Conservation (phyloP, 1,140 invertebrate genomes). For the Drosophila dunni region DNA sequence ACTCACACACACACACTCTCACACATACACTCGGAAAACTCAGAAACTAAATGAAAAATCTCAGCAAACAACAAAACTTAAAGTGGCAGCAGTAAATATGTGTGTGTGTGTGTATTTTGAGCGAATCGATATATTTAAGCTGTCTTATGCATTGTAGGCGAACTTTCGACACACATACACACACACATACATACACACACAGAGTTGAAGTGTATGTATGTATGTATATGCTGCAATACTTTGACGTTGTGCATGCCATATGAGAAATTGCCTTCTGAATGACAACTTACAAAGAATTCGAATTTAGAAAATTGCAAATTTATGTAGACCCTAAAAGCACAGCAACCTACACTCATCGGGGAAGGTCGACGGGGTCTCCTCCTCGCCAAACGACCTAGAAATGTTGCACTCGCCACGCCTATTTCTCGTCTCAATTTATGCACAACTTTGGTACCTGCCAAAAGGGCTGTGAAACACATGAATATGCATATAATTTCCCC, state of each 20-base stretch:
- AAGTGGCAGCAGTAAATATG: constrained; percentile 61
- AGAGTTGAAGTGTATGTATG: background rate
- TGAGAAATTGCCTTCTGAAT: constrained; percentile 72
- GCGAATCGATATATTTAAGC: constrained; percentile 77
- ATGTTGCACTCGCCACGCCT: constrained; percentile 36
- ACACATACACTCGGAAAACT: background rate
- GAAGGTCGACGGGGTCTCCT: background rate
- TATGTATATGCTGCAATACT: constrained; percentile 57
- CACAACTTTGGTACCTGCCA: constrained; percentile 42
- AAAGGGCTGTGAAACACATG: constrained; percentile 39
- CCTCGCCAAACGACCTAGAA: constrained; percentile 40
- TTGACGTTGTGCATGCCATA: constrained; percentile 56
- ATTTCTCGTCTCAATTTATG: constrained; percentile 15
- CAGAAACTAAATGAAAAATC: constrained; percentile 57
- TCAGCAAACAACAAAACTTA: constrained; percentile 75
- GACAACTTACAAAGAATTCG: constrained; percentile 83
- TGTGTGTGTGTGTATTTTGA: constrained; percentile 23
- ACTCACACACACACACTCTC: constrained; percentile 10
- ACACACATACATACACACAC: no score
- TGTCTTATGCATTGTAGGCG: constrained; percentile 70
- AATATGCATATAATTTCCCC: constrained; percentile 41
- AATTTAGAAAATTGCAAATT: constrained; percentile 83
- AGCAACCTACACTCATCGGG: constrained; percentile 19
- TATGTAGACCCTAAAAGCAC: constrained; percentile 62
- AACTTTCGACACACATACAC: constrained; percentile 72